These are phyloP conservation scores for Poliocrania exsul DNA, from an alignment of 2,797 vertebrate genomes.

Conservation along the genomic window DNA sequence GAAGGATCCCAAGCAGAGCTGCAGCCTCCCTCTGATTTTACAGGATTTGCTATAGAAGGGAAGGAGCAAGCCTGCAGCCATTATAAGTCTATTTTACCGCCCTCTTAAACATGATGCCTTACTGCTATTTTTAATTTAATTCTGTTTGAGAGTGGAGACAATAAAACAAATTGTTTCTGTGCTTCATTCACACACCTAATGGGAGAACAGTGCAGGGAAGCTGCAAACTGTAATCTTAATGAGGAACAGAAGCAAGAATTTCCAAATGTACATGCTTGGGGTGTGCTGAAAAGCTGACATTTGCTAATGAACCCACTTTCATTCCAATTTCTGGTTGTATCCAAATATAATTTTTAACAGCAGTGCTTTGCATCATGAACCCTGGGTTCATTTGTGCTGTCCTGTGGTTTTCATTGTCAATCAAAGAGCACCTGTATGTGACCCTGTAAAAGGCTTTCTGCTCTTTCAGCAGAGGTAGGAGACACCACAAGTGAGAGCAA, in stretches of 20 bases:
- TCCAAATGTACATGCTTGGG: background rate
- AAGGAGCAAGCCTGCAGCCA: background rate
- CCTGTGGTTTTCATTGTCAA: background rate
- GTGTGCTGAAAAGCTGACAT: background rate
- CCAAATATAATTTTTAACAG: background rate
- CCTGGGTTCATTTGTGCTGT: background rate
- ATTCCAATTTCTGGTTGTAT: background rate
- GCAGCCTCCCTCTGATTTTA: background rate
- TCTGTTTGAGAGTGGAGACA: background rate
- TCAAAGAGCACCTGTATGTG: background rate
- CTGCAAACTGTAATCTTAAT: background rate
- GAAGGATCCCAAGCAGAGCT: background rate
- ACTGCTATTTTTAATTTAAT: slow-evolving; percentile 37
- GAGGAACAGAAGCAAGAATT: background rate
- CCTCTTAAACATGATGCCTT: background rate
- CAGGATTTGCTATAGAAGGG: background rate
- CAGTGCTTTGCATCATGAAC: background rate
- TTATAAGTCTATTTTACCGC: background rate
- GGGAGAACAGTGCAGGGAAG: background rate
- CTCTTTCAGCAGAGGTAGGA: background rate
- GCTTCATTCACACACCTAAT: slow-evolving; percentile 25
- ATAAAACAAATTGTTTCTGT: slow-evolving; percentile 35
- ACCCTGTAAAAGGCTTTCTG: background rate
- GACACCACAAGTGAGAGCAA: background rate
- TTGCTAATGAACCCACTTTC: background rate